phyloP scores from a whole-genome alignment of 2,888 invertebrate genomes.

The Neoscelio sp. region DNA sequence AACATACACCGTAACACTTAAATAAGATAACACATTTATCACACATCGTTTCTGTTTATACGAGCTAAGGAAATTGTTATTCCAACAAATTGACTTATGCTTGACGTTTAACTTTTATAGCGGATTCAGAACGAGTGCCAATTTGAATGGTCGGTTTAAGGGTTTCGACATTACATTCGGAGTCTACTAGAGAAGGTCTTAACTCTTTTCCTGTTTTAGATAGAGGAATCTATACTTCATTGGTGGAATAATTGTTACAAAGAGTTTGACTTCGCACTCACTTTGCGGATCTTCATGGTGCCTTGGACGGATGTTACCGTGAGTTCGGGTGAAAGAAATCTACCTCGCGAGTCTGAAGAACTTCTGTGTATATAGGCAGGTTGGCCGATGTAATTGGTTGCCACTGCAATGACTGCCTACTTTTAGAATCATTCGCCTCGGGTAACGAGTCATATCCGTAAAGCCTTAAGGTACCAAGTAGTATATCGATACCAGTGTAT shows the following conservation, averaged over 20 bases:
- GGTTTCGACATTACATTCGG: no score
- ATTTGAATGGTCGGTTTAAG: no score
- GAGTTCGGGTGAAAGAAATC: slow-evolving; percentile 78
- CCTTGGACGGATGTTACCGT: slow-evolving; percentile 71
- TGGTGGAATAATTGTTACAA: background rate
- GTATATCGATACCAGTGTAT: slow-evolving; percentile 68
- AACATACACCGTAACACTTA: no score
- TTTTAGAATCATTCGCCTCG: slow-evolving; percentile 79
- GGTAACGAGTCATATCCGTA: slow-evolving; percentile 74
- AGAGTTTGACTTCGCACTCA: slow-evolving; percentile 73
- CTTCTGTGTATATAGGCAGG: slow-evolving; percentile 78
- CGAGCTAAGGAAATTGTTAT: no score
- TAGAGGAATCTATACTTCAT: background rate
- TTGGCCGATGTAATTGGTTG: slow-evolving; percentile 76
- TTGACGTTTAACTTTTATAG: no score
- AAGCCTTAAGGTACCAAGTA: slow-evolving; percentile 71
- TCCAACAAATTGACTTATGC: no score
- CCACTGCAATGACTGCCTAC: slow-evolving; percentile 74
- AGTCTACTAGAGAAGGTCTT: no score
- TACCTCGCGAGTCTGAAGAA: slow-evolving; percentile 75
- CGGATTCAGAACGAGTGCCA: no score
- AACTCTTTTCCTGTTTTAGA: no score
- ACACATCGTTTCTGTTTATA: no score
- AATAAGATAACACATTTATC: no score
- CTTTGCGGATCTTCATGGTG: slow-evolving; percentile 74